Evolutionary conservation across 2,888 invertebrate genomes (phyloP), one percentile per base, ranked within the genome.

Genomic region (Dascillus cervinus): DNA sequence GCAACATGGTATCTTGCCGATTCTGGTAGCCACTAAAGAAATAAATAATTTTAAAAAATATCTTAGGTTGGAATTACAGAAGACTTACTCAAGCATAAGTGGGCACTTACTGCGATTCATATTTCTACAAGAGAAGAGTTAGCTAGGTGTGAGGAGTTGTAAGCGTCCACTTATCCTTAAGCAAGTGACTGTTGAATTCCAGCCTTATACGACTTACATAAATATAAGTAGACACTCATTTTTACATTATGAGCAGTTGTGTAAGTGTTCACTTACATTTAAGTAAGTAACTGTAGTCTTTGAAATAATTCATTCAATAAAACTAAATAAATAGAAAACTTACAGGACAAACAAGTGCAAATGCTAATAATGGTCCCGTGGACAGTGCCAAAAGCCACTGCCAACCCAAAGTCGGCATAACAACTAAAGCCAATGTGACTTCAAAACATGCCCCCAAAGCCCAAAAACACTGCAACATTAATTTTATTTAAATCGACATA

Each of bases 391-490:
- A 72, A 15, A 95, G 72, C 83, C 89, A 91, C 53, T 89, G 77
- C 77, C 94, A 91, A 22, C 94, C 94, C 45, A 90, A 70, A 1
- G 82, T 82, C 2, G 92, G 91, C 87, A 94, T 94, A 32, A 95
- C 80, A 17, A 87, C 75, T 46, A 94, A 69, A 8, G 94, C 94
- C 40, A 95, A 67, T 11, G 90, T 77, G 26, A 92, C 91, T 67
- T 94, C 94, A 56, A 94, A 78, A 61, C 91, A 92, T 5, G 94
- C 90, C 17, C 95, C 95, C 22, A 95, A 72, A 1, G 94, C 92
- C 95, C 94, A 95, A 69, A 95, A 95, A 69, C 89, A 88, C 86
- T 88, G 36, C 22, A 43, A 44, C 32, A 29, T 26, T 26, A 26
- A 28, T 19, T 22, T 12, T 14, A 31, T 3, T 33, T 29, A 40